Evolutionary conservation across 1,140 invertebrate species (phyloP).

Genomic region (Danaus melanippus): DNA sequence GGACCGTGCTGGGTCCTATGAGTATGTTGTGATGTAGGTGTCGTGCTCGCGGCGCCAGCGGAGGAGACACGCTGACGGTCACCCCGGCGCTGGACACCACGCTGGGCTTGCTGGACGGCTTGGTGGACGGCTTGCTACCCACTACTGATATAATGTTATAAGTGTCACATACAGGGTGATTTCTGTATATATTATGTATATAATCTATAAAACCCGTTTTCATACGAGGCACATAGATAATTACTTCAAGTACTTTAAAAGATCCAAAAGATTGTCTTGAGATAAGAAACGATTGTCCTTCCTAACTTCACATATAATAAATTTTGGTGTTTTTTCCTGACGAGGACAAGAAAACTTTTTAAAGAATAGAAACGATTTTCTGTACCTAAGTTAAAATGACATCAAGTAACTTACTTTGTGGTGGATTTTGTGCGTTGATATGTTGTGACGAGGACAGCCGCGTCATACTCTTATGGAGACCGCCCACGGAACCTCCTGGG

Average conservation of each 20-base stretch:
- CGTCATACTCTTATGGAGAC: slow-evolving; percentile 88
- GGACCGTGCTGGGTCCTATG: slow-evolving; percentile 28
- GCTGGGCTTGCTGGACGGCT: slow-evolving; percentile 3
- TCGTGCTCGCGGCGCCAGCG: slow-evolving; percentile 19
- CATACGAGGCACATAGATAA: too few species aligned
- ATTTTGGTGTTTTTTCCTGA: too few species aligned
- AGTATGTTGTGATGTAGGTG: slow-evolving; percentile 49
- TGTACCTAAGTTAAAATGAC: background rate
- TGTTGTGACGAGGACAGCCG: slow-evolving; percentile 82
- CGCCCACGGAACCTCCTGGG: slow-evolving; percentile 78
- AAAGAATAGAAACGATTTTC: too few species aligned
- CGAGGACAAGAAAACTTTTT: background rate
- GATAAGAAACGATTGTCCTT: too few species aligned
- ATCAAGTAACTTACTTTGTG: slow-evolving; percentile 14
- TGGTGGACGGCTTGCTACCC: slow-evolving; percentile 14
- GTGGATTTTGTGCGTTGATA: slow-evolving; percentile 62
- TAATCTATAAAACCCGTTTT: too few species aligned
- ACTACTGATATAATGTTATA: slow-evolving; percentile 6
- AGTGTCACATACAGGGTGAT: too few species aligned
- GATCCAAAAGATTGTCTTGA: too few species aligned
- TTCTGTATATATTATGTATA: too few species aligned
- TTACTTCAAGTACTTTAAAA: too few species aligned
- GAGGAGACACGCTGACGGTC: slow-evolving; percentile 23
- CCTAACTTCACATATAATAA: too few species aligned
- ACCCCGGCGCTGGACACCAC: slow-evolving; percentile 17